Evolutionary conservation across 2,888 invertebrate species (phyloP), one percentile per base, ranked within the genome.

Genomic region (Stenchaetothrips biformis): DNA sequence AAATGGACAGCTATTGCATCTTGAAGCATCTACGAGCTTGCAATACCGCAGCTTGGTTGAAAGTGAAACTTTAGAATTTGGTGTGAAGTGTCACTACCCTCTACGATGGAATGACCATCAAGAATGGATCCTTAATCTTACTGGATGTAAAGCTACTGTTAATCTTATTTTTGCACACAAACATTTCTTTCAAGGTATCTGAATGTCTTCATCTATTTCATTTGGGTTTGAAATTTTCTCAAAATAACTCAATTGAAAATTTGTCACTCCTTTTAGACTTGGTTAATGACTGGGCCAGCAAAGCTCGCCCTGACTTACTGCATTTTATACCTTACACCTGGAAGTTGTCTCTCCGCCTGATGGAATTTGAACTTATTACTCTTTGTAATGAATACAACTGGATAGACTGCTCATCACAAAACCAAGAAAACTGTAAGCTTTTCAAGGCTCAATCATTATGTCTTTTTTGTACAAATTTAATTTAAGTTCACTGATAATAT

Each of bases 251-350:
- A 37, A 47, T 48, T 67, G 2, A 8, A 59, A 53, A 53, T 53
- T 53, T 53, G 13, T 53, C 4, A 4, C 4, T 11, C 67, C 8
- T 74, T 74, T 37, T 37, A 90, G 98, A 98, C 89, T 89, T 99
- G 85, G 93, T 98, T 47, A 96, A 97, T 85, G 99, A 99, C 86
- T 99, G 99, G 99, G 92, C 96, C 0, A 94, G 93, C 81, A 98
- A 99, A 90, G 92, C 95, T 9, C 91, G 94, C 18, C 96, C 98
- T 0, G 99, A 99, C 86, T 91, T 99, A 80, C 89, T 96, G 81
- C 93, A 94, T 85, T 99, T 99, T 88, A 94, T 99, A 80, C 99
- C 99, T 1, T 99, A 98, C 87, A 97, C 97, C 0, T 98, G 97
- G 94, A 94, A 95, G 86, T 94, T 99, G 85, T 94, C 93, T 82